Conservation (phyloP, 2,797 vertebrate genomes). For the Naso thynnoides region DNA sequence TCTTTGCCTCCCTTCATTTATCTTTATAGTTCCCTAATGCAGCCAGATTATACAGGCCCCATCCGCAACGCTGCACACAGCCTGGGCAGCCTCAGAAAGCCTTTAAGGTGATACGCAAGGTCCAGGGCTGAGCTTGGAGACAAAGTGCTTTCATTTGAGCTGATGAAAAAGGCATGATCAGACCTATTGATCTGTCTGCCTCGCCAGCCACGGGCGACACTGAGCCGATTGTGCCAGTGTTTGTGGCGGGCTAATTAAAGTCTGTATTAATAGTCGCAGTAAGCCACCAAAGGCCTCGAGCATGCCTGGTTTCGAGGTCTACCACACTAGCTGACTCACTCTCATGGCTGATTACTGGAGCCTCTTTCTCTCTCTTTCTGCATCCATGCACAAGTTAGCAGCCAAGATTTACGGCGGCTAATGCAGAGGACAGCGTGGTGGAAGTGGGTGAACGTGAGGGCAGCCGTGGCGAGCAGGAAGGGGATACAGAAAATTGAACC, state of each 20-base stretch:
- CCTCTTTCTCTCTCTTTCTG: slow-evolving; percentile 26
- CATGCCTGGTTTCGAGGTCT: slow-evolving; percentile 56
- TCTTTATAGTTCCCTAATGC: slow-evolving; percentile 86
- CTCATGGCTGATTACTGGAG: slow-evolving; percentile 66
- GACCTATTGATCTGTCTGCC: slow-evolving; percentile 83
- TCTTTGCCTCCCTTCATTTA: slow-evolving; percentile 82
- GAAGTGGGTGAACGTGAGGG: slow-evolving; percentile 59
- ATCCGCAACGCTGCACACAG: slow-evolving; percentile 74
- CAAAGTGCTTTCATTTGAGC: slow-evolving; percentile 86
- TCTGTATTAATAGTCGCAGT: slow-evolving; percentile 85
- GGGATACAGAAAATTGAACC: slow-evolving; percentile 59
- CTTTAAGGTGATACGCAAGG: slow-evolving; percentile 75
- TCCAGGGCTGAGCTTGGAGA: slow-evolving; percentile 75
- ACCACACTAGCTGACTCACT: slow-evolving; percentile 67
- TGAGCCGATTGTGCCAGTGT: slow-evolving; percentile 78
- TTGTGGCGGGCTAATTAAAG: slow-evolving; percentile 85
- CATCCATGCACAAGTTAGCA: slow-evolving; percentile 51
- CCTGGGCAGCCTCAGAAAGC: slow-evolving; percentile 57
- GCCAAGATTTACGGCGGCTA: slow-evolving; percentile 64
- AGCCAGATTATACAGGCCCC: slow-evolving; percentile 83
- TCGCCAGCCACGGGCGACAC: slow-evolving; percentile 78
- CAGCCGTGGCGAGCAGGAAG: slow-evolving; percentile 30
- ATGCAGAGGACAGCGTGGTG: slow-evolving; percentile 49
- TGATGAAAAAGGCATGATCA: slow-evolving; percentile 86
- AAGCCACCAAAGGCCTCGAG: slow-evolving; percentile 69